These are phyloP conservation scores for Amphipyra tragopoginis DNA, from an alignment of 2,888 invertebrate genomes.

Conservation along the genomic window DNA sequence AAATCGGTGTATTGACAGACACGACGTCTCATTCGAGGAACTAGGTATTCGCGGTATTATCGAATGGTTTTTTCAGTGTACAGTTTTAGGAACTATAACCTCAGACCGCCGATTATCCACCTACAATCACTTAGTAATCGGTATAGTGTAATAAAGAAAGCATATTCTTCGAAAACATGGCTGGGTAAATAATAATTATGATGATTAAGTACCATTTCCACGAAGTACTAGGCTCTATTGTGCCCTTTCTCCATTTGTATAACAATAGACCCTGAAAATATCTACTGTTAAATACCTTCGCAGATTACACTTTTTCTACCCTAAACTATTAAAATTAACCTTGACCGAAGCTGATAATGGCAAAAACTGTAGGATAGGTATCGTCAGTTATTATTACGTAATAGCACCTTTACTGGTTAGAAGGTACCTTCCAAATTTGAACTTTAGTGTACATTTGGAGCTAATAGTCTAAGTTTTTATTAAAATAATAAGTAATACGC, in stretches of 20 bases:
- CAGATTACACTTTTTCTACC: constrained; percentile 14
- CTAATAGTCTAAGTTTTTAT: constrained; percentile 20
- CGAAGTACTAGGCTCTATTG: background rate
- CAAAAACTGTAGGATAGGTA: constrained; percentile 1
- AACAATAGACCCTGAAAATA: background rate
- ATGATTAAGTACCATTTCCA: background rate
- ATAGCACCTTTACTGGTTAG: constrained; percentile 7
- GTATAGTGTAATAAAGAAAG: too few species aligned
- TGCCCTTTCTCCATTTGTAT: constrained; percentile 3
- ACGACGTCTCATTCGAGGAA: too few species aligned
- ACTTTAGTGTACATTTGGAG: background rate
- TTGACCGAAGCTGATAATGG: constrained; percentile 14
- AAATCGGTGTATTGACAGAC: too few species aligned
- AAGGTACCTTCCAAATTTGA: background rate
- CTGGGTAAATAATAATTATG: background rate
- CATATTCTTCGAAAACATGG: too few species aligned
- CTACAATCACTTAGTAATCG: too few species aligned
- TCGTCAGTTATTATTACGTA: constrained; percentile 17
- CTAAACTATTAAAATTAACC: constrained; percentile 24
- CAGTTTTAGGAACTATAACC: too few species aligned
- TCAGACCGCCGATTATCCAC: too few species aligned
- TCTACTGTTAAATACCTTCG: constrained; percentile 11
- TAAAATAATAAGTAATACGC: constrained; percentile 11
- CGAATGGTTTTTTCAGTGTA: too few species aligned
- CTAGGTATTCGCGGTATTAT: too few species aligned